These are phyloP conservation scores for Zaprionus tsacasi DNA, from an alignment of 1,140 invertebrate species.

Conservation along the genomic window DNA sequence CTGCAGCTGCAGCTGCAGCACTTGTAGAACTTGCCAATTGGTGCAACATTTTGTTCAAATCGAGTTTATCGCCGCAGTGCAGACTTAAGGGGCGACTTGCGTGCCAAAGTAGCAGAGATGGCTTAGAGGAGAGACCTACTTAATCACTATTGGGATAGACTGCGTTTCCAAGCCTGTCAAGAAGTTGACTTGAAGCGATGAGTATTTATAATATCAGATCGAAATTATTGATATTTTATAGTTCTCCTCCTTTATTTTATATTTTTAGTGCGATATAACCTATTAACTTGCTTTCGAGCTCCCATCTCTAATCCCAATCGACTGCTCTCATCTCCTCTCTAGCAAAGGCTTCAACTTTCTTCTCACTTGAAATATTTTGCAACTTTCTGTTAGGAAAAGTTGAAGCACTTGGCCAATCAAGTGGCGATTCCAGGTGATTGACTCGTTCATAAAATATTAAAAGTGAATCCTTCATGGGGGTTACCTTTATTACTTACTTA, in stretches of 20 bases:
- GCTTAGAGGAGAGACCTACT: conserved; percentile 1
- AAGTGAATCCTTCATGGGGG: conserved; percentile 59
- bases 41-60: conserved; percentile 69
- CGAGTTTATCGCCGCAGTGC: conserved; percentile 59
- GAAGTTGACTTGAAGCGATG: background rate
- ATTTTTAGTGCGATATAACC: no score
- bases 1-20: background rate
- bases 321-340: background rate
- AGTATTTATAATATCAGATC: no score
- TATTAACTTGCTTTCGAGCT: no score
- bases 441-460: conserved; percentile 61
- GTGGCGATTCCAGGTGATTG: conserved; percentile 53
- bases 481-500: conserved; percentile 42
- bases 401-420: conserved; percentile 7
- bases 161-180: no score
- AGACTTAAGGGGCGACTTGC: conserved; percentile 25
- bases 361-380: conserved; percentile 6
- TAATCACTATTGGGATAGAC: background rate
- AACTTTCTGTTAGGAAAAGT: conserved; percentile 4
- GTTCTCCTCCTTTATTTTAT: no score
- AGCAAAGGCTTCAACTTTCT: conserved; percentile 2
- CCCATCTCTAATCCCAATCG: background rate
- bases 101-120: conserved; percentile 44
- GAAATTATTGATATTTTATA: no score
- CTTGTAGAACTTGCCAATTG: conserved; percentile 51